Conservation (phyloP, 2,888 invertebrate genomes). For the Mimas tiliae region DNA sequence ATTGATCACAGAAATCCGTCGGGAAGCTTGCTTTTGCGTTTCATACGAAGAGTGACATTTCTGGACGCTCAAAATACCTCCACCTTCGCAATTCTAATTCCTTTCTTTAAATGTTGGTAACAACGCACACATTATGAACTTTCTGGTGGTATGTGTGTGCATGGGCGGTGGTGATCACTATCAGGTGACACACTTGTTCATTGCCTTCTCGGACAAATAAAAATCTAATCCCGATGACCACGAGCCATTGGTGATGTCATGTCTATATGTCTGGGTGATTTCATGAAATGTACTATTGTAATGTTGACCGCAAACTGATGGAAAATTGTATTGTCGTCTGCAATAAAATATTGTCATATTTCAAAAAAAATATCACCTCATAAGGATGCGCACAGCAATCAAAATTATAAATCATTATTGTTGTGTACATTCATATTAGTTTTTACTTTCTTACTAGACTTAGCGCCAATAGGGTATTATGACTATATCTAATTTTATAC, state of each 20-base stretch:
- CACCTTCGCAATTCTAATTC: neutral
- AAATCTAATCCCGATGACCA: neutral
- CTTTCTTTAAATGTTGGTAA: neutral
- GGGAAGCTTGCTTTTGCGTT: neutral
- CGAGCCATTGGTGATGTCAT: neutral
- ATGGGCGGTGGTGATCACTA: no score
- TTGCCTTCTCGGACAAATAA: no score
- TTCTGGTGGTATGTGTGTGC: no score
- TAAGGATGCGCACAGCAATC: no score
- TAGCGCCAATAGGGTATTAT: no score
- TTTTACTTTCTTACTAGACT: no score
- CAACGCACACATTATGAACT: no score
- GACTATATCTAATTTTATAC: no score
- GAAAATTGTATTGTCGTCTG: neutral
- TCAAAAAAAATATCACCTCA: neutral
- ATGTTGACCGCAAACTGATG: constrained; percentile 7
- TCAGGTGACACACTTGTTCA: no score
- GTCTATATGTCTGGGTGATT: neutral
- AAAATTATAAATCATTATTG: no score
- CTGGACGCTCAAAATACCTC: neutral
- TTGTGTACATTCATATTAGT: no score
- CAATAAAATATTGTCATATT: neutral
- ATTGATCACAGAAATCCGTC: no score
- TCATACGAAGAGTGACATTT: neutral
- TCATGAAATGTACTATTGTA: neutral